phyloP scores from a whole-genome alignment of 2,113 vertebrate genomes.

The Xenopus laevis region DNA sequence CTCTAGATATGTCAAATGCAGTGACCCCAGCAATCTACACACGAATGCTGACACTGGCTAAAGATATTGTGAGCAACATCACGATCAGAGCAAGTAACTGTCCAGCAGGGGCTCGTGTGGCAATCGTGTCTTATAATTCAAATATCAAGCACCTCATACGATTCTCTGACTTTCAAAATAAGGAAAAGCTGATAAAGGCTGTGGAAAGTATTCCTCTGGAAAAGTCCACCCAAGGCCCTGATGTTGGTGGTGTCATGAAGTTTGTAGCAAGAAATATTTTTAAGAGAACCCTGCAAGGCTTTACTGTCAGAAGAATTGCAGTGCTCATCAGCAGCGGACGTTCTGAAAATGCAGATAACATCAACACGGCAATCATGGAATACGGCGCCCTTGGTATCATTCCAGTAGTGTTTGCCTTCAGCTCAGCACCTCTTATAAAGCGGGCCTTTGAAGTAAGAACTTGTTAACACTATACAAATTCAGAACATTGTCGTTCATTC shows the following conservation, averaged over 20 bases:
- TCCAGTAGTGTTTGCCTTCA: constrained; percentile 54
- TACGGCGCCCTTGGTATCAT: constrained; percentile 48
- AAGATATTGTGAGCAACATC: constrained; percentile 20
- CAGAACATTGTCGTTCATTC: neutral
- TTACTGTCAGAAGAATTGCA: constrained; percentile 49
- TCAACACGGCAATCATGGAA: constrained; percentile 52
- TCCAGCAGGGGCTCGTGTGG: constrained; percentile 43
- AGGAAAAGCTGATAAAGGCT: constrained; percentile 38
- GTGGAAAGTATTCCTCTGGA: constrained; percentile 46
- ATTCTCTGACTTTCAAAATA: constrained; percentile 51
- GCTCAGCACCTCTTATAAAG: constrained; percentile 40
- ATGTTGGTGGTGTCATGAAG: constrained; percentile 52
- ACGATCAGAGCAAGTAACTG: constrained; percentile 51
- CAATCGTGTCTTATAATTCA: constrained; percentile 49
- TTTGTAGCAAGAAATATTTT: constrained; percentile 58
- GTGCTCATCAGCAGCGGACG: constrained; percentile 53
- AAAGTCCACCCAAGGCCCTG: constrained; percentile 8
- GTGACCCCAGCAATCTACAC: constrained; percentile 44
- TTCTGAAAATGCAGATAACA: neutral
- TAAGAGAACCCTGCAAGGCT: constrained; percentile 50
- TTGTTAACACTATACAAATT: neutral
- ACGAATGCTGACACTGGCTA: constrained; percentile 51
- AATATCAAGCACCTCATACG: constrained; percentile 46
- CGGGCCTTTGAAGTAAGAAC: constrained; percentile 54
- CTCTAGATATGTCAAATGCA: constrained; percentile 49